Conservation (phyloP, 2,113 vertebrate species). For the Pseudorhombus dupliciocellatus region DNA sequence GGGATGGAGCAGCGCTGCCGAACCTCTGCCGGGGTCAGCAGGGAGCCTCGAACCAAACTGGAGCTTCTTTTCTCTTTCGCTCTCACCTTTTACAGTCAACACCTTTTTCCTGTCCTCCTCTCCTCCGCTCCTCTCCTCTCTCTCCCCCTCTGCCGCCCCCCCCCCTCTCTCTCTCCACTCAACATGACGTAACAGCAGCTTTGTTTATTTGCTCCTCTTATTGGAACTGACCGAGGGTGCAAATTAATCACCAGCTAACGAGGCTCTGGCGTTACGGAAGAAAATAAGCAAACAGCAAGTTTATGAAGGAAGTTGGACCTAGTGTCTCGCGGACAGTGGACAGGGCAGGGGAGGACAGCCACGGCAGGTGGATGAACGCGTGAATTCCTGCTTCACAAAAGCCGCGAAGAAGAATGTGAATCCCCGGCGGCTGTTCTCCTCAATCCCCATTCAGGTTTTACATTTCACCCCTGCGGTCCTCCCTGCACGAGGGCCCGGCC, state of each 20-base stretch:
- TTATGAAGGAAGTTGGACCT: conserved; percentile 20
- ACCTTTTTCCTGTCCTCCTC: conserved; percentile 61
- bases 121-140: conserved; percentile 31
- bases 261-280: no score
- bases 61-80: conserved; percentile 59
- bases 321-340: neutral
- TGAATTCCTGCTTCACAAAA: conserved; percentile 88
- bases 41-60: conserved; percentile 71
- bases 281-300: neutral
- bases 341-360: conserved; percentile 72
- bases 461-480: conserved; percentile 79
- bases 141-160: neutral
- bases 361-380: conserved; percentile 86
- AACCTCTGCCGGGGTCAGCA: conserved; percentile 72
- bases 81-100: conserved; percentile 75
- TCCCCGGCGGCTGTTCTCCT: conserved; percentile 69
- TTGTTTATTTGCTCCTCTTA: conserved; percentile 74
- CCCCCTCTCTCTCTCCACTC: conserved; percentile 16
- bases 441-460: conserved; percentile 80
- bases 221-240: conserved; percentile 61
- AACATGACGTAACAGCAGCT: conserved; percentile 73
- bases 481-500: no score
- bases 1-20: conserved; percentile 64
- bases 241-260: conserved; percentile 47
- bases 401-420: conserved; percentile 84